These are phyloP conservation scores for Chunga burmeisteri DNA, from an alignment of 2,113 vertebrate species.

Conservation along the genomic window DNA sequence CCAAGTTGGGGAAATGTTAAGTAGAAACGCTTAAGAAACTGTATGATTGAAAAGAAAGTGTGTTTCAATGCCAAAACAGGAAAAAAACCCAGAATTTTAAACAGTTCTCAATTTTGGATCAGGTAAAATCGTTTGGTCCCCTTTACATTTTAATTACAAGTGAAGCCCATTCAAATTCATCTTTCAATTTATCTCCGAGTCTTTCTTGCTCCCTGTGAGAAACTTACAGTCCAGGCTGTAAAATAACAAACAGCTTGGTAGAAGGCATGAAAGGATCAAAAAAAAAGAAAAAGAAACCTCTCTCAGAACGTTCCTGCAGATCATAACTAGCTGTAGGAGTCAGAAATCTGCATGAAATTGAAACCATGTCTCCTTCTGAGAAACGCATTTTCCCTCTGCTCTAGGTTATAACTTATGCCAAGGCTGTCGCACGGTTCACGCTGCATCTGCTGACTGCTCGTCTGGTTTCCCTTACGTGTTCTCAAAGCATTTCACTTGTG, in stretches of 20 bases:
- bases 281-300: background rate
- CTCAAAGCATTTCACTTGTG: conserved; percentile 9
- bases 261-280: background rate
- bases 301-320: background rate
- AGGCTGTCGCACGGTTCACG: accelerated
- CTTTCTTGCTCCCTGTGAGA: background rate
- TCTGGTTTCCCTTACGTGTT: background rate
- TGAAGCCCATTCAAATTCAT: background rate
- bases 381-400: background rate
- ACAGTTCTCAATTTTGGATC: background rate
- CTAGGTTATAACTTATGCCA: background rate
- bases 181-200: background rate
- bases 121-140: background rate
- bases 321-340: background rate
- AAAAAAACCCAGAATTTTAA: background rate
- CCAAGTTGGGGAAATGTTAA: conserved; percentile 65
- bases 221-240: background rate
- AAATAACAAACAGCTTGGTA: conserved; percentile 3
- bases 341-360: conserved; percentile 25
- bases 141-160: background rate
- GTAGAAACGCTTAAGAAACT: conserved; percentile 50
- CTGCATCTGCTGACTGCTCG: background rate
- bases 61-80: background rate
- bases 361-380: background rate
- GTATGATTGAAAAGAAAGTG: background rate